Evolutionary conservation across 2,888 invertebrate genomes (phyloP).

Genomic region (Euplagia quadripunctaria): DNA sequence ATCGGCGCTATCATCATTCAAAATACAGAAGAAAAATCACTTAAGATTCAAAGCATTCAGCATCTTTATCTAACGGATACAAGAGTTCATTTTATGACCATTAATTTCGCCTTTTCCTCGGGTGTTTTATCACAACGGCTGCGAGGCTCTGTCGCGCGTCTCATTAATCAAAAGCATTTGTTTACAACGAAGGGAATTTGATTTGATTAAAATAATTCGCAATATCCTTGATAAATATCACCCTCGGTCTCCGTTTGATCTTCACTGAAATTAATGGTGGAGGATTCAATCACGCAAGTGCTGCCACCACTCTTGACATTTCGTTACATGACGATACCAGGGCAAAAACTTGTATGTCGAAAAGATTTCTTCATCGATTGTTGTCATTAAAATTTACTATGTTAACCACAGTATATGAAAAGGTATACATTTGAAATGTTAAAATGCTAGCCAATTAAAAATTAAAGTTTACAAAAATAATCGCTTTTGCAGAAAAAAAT

Average conservation of each 20-base stretch:
- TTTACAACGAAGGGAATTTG: constrained; percentile 88
- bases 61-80: constrained; percentile 86
- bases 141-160: constrained; percentile 86
- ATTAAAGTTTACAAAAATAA: not conserved
- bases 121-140: constrained; percentile 86
- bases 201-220: constrained; percentile 88
- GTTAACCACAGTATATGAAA: not conserved
- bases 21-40: constrained; percentile 84
- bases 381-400: constrained; percentile 37
- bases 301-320: constrained; percentile 69
- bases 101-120: constrained; percentile 86
- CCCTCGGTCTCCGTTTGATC: constrained; percentile 87
- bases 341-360: constrained; percentile 9
- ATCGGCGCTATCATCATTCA: constrained; percentile 80
- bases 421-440: not conserved
- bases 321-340: constrained; percentile 46
- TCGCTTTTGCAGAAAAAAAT: not conserved
- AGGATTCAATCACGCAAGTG: constrained; percentile 86
- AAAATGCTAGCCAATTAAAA: not conserved
- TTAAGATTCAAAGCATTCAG: constrained; percentile 85
- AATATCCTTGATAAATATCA: constrained; percentile 88
- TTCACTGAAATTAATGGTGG: constrained; percentile 85
- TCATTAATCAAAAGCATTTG: constrained; percentile 88
- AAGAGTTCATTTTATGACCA: constrained; percentile 88
- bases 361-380: constrained; percentile 25